Evolutionary conservation across 1,140 invertebrate species (phyloP).

Genomic region (Papilio polyxenes): DNA sequence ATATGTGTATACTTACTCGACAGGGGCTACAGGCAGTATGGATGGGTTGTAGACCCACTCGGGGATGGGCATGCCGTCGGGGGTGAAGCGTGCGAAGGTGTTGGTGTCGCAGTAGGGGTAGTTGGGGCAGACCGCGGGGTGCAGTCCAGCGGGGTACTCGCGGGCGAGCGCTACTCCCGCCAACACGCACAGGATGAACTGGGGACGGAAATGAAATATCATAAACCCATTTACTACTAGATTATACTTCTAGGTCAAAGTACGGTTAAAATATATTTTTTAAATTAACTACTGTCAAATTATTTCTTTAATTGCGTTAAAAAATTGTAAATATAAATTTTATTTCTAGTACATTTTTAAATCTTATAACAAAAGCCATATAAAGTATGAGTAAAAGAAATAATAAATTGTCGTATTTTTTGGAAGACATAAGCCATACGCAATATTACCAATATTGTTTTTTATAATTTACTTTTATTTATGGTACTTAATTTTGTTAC

Average conservation of each 20-base stretch:
- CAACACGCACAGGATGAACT: constrained; percentile 66
- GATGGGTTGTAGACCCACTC: constrained; percentile 78
- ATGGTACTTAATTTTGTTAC: neutral
- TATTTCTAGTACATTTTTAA: too few relatives aligned
- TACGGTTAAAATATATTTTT: too few relatives aligned
- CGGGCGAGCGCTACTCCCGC: constrained; percentile 67
- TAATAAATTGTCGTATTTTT: neutral
- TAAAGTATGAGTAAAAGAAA: too few relatives aligned
- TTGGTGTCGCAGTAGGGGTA: constrained; percentile 79
- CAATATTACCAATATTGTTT: neutral
- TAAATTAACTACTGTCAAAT: too few relatives aligned
- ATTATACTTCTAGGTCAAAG: neutral
- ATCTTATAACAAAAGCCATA: too few relatives aligned
- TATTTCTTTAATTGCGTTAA: too few relatives aligned
- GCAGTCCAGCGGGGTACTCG: constrained; percentile 80
- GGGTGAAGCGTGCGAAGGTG: constrained; percentile 69
- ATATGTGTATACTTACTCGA: constrained; percentile 55
- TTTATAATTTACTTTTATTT: neutral
- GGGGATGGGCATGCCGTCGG: constrained; percentile 75
- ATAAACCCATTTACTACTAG: constrained; percentile 3
- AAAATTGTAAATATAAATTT: too few relatives aligned
- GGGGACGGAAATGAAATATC: neutral
- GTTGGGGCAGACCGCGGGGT: constrained; percentile 81
- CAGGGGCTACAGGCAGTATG: constrained; percentile 66
- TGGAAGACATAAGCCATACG: neutral